Evolutionary conservation across 2,888 invertebrate species (phyloP), one percentile per base, ranked within the genome.

Genomic region (Agrotis segetum): DNA sequence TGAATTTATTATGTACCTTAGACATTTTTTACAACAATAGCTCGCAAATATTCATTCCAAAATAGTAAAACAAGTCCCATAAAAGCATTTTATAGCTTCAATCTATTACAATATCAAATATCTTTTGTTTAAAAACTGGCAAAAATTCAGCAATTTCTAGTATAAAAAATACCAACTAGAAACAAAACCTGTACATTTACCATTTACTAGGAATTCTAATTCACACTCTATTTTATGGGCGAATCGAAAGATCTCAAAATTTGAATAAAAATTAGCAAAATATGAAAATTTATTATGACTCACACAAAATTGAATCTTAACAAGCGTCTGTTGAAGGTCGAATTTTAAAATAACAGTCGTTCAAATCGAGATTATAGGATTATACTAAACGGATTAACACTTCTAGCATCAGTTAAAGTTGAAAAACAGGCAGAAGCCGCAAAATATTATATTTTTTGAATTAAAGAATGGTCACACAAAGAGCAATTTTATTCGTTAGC

Each of bases 181-280:
- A 44, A 66, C 14, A 47, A 74, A 49, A 49, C n/a, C 47, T 56
- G 44, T 34, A 34, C 34, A 34, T 34, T 34, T 5, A 1, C n/a
- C 9, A 55, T 47, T 56, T 24, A 21, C 29, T 14, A 53, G 14
- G 44, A 65, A 74, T 69, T 64, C 52, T 17, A 53, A 64, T 44
- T 50, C n/a, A 52, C 50, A 60, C 49, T 50, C 53, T 40, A 29
- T 63, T 74, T 63, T 77, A 79, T 68, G 17, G 21, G n/a, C 34
- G 29, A 68, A 60, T 21, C n/a, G 44, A 46, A 67, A 55, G n/a
- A 67, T 79, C 58, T 53, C 2, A 11, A 17, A 24, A 74, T 79
- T 47, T 40, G 46, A 34, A 55, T 73, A 73, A n/a, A 66, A 59
- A 53, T 53, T 0, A 52, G 34, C 21, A 2, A 63, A 53, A 49